Conservation (phyloP, 1,140 invertebrate species). For the Oscheius sp. region DNA sequence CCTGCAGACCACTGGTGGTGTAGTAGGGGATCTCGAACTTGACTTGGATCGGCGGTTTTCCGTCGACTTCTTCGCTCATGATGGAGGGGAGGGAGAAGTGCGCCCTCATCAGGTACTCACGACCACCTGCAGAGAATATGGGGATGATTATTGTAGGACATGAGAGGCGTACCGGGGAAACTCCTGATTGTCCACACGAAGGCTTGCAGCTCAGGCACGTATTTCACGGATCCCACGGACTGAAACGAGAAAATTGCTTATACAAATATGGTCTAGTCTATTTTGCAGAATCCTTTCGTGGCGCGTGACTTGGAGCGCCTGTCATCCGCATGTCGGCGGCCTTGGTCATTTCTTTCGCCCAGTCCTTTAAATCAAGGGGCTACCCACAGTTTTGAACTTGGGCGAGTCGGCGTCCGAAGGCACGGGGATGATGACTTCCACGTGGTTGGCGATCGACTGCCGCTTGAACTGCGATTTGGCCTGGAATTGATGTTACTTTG, state of each 20-base stretch:
- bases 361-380: too few species aligned
- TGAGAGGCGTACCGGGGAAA: constrained; percentile 72
- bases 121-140: constrained; percentile 72
- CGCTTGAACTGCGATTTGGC: constrained; percentile 98
- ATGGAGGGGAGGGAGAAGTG: constrained; percentile 98
- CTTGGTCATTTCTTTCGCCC: too few species aligned
- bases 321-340: too few species aligned
- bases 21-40: constrained; percentile 99
- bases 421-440: constrained; percentile 97
- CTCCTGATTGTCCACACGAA: constrained; percentile 99
- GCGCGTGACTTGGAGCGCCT: too few species aligned
- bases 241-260: background rate
- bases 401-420: constrained; percentile 96
- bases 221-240: constrained; percentile 83
- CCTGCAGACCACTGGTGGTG: constrained; percentile 97
- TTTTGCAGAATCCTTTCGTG: too few species aligned
- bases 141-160: constrained; percentile 2
- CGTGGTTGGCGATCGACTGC: constrained; percentile 95
- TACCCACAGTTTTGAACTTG: constrained; percentile 69
- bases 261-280: too few species aligned
- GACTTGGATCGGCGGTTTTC: constrained; percentile 95
- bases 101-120: constrained; percentile 97
- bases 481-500: constrained; percentile 50
- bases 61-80: constrained; percentile 88
- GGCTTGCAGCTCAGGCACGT: constrained; percentile 93